Base-by-base conservation (phyloP, 2,888 invertebrate genomes). In the Ectemnius continuus region DNA sequence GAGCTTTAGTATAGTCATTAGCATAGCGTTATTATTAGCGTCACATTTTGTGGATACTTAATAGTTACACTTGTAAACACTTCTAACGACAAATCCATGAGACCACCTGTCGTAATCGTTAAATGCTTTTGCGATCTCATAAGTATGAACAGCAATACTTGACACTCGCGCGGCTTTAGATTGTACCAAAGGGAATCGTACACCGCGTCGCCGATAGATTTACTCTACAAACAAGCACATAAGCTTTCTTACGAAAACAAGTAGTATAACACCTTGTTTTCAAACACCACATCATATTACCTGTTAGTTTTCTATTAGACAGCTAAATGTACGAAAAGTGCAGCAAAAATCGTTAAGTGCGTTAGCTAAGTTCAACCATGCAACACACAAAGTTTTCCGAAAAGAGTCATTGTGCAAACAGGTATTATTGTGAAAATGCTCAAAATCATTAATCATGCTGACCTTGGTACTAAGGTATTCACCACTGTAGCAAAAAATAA, bases 381-480 rank as follows among this genome's bases (percentile, higher is more conserved):
- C 5, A 36, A 4, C 8, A 36, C 36, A 8, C 8, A 36, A 36
- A 6, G 8, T 1, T 36, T 36, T 8, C 36, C 20, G 65, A 61
- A 11, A n/a, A 56, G 23, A 56, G 47, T 14, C 8, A 16, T 18
- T 8, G 13, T 47, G 26, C 20, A 5, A 56, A 26, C 28, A 61
- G 11, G 23, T 20, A 64, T 23, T 58, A 46, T 1, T n/a, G 26
- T n/a, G 20, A 36, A 45, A 56, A 4, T 52, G 47, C 18, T n/a
- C 48, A 36, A 36, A 36, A 36, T 36, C 36, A 36, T 36, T 6
- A 36, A 20, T 36, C 13, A 4, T 61, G 60, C 77, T 48, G 56
- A 84, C 84, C 76, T 85, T 78, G 18, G 4, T 68, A 13, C 78
- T 82, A 4, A 84, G 75, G 59, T 85, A 84, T 59, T 84, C 84